phyloP scores from a whole-genome alignment of 2,797 vertebrate species.

The Gymnocypris eckloni region DNA sequence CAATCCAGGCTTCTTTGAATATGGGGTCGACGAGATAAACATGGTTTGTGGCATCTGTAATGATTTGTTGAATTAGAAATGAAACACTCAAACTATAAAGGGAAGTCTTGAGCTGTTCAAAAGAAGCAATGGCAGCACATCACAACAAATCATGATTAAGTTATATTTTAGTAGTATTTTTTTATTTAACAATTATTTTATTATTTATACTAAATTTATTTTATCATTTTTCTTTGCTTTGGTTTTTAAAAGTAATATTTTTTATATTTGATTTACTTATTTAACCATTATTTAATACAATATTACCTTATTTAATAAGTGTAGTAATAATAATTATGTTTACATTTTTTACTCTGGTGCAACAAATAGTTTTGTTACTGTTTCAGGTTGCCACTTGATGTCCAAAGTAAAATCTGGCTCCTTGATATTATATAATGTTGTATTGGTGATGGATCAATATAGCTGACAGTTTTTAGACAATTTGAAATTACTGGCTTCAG shows the following conservation, averaged over 20 bases:
- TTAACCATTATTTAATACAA: too few species aligned
- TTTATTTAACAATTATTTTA: neutral
- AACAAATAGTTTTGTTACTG: neutral
- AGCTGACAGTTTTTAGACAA: too few species aligned
- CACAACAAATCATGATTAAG: neutral
- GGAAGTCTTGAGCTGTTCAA: neutral
- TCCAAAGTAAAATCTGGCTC: neutral
- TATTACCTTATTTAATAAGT: neutral
- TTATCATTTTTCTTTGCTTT: neutral
- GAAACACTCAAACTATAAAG: neutral
- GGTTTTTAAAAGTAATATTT: too few species aligned
- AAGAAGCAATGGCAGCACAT: neutral
- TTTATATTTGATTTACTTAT: too few species aligned
- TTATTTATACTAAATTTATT: neutral
- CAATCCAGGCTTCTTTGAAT: neutral
- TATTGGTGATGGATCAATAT: neutral
- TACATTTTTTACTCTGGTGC: too few species aligned
- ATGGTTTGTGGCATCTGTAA: neutral
- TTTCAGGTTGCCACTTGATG: neutral
- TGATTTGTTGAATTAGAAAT: neutral
- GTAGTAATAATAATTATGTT: too few species aligned
- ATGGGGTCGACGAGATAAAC: neutral
- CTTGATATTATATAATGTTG: neutral
- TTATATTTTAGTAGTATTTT: neutral
- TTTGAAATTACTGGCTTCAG: too few species aligned